Evolutionary conservation across 2,888 invertebrate species (phyloP).

Genomic region (Poecilus cupreus): DNA sequence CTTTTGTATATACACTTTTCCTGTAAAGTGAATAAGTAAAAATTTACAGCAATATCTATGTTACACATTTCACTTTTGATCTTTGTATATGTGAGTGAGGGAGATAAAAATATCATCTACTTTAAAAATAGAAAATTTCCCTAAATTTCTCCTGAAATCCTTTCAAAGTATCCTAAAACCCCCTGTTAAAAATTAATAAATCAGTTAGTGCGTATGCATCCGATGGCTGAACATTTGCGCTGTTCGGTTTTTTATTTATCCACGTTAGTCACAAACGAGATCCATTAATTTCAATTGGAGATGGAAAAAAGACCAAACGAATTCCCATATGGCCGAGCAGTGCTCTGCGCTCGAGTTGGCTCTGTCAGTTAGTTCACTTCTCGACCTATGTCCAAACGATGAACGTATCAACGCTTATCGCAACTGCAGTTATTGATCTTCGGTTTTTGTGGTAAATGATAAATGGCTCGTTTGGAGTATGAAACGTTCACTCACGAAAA

Average conservation of each 20-base stretch:
- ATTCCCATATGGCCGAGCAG: background rate
- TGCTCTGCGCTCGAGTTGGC: no score
- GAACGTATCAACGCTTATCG: background rate
- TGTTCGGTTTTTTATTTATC: background rate
- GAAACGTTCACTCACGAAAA: background rate
- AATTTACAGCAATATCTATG: no score
- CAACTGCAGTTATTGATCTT: constrained; percentile 23
- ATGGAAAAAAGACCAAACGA: background rate
- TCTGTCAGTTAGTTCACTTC: no score
- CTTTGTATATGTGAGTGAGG: no score
- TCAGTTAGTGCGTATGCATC: background rate
- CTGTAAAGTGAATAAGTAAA: no score
- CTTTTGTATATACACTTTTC: no score
- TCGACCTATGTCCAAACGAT: background rate
- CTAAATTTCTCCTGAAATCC: no score
- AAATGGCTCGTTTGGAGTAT: background rate
- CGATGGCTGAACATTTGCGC: background rate
- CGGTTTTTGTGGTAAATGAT: constrained; percentile 13
- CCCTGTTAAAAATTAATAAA: no score
- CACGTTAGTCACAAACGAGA: constrained; percentile 13
- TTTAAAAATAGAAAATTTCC: no score
- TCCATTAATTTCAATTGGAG: constrained; percentile 33
- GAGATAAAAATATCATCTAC: no score
- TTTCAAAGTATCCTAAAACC: no score
- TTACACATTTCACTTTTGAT: no score